Conservation (phyloP, 2,888 invertebrate genomes). For the Linnaemya vulpina region DNA sequence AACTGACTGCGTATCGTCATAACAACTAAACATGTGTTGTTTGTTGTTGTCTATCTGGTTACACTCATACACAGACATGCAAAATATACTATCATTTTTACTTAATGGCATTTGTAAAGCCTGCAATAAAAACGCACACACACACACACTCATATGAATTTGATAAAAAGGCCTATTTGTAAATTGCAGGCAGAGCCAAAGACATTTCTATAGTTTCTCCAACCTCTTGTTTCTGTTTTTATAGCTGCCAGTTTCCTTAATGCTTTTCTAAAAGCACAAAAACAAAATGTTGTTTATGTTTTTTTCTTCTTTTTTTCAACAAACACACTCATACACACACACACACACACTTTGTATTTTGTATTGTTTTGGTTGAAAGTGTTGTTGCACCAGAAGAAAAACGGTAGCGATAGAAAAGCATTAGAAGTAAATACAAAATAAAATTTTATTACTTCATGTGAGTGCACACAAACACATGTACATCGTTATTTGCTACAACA, state of each 20-base stretch:
- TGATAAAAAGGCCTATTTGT: constrained; percentile 63
- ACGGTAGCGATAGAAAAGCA: constrained; percentile 7
- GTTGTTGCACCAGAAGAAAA: constrained; percentile 19
- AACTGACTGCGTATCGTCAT: background rate
- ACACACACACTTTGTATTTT: constrained; percentile 11
- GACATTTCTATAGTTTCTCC: background rate
- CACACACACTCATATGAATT: background rate
- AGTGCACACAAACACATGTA: background rate
- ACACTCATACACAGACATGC: background rate
- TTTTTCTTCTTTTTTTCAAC: background rate
- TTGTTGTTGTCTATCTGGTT: constrained; percentile 47
- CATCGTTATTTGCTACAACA: background rate
- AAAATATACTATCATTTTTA: background rate
- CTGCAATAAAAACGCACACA: background rate
- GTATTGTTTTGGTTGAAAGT: constrained; percentile 39
- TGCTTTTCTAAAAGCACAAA: background rate
- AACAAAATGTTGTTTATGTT: background rate
- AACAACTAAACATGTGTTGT: constrained; percentile 62
- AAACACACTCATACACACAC: background rate
- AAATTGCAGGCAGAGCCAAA: constrained; percentile 54
- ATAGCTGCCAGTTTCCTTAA: background rate
- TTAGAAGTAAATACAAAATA: constrained; percentile 41
- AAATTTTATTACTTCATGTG: constrained; percentile 27
- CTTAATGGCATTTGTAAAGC: background rate
- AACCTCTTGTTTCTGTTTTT: background rate